A percentile compares a stretch with the other conserved stretches of the same genome.
Evolutionary conservation across 35 echinoderm and acorn worm genomes (phyloP).

Genomic region (Heliocidaris erythrogramma): DNA sequence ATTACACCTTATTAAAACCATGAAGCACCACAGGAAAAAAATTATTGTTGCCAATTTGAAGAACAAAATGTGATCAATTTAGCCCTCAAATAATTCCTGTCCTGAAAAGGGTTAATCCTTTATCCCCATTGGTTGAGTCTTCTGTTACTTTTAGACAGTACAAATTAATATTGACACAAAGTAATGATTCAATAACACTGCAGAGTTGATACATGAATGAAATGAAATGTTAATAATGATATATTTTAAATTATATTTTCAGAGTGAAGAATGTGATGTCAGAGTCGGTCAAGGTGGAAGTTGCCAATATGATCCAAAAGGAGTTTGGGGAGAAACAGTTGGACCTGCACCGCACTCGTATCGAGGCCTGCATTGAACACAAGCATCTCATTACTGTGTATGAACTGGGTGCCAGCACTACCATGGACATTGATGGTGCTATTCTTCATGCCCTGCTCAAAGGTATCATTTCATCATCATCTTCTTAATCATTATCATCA

Average conservation of each 20-base stretch:
- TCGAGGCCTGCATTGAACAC: slow-evolving; percentile 70
- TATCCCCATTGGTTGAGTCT: no score
- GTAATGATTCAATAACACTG: not conserved
- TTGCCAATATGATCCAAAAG: slow-evolving; percentile 73
- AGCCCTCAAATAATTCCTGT: no score
- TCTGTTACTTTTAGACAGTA: no score
- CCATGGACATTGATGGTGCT: slow-evolving; percentile 83
- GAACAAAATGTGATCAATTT: no score
- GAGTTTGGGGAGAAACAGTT: slow-evolving; percentile 80
- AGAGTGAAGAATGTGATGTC: slow-evolving; percentile 70
- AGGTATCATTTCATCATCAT: slow-evolving; percentile 54
- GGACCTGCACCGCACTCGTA: slow-evolving; percentile 76
- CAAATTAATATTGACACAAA: not conserved
- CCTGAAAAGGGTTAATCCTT: no score
- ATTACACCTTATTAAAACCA: no score
- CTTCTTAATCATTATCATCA: no score
- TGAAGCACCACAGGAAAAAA: no score
- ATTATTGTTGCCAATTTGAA: no score
- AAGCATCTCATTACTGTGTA: slow-evolving; percentile 86
- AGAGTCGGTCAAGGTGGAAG: slow-evolving; percentile 43
- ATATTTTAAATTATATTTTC: not conserved
- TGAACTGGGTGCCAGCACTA: slow-evolving; percentile 63
- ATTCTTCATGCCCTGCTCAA: slow-evolving; percentile 90
- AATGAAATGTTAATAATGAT: not conserved
- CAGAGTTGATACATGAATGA: not conserved